Percentiles rank a stretch among this genome's conserved stretches.
Evolutionary conservation across 2,797 vertebrate species (phyloP).

Genomic region (Kryptolebias ocellatus): DNA sequence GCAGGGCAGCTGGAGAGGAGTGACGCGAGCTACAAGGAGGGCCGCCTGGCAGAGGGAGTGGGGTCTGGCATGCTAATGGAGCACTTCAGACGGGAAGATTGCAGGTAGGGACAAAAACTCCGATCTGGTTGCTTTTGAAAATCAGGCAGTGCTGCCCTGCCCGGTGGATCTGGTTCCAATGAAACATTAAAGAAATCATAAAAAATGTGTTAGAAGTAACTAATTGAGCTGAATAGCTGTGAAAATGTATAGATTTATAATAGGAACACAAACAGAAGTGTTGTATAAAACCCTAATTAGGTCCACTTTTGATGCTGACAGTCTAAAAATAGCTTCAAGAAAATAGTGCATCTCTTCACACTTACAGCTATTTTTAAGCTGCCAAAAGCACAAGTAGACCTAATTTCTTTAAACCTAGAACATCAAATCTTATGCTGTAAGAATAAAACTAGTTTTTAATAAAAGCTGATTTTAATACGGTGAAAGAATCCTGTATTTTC

Average conservation of each 20-base stretch:
- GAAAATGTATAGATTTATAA: neutral
- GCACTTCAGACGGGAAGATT: slow-evolving; percentile 28
- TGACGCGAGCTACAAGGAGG: slow-evolving; percentile 29
- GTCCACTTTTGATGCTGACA: neutral
- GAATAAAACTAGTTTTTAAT: too few relatives aligned
- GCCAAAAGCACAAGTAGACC: slow-evolving; percentile 17
- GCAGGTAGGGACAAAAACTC: slow-evolving; percentile 25
- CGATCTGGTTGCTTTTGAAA: slow-evolving; percentile 18
- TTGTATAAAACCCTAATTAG: neutral
- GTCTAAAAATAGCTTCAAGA: neutral
- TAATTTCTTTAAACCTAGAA: slow-evolving; percentile 11
- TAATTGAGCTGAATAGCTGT: neutral
- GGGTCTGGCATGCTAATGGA: slow-evolving; percentile 52
- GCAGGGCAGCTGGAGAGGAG: slow-evolving; percentile 25
- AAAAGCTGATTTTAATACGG: too few relatives aligned
- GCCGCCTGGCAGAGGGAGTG: slow-evolving; percentile 28
- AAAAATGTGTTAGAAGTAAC: neutral
- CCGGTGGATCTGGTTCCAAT: slow-evolving; percentile 18
- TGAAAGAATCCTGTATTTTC: too few relatives aligned
- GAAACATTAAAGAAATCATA: slow-evolving; percentile 1
- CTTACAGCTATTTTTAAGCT: slow-evolving; percentile 13
- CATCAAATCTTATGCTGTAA: too few relatives aligned
- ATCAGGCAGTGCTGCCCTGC: slow-evolving; percentile 21
- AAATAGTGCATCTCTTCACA: neutral
- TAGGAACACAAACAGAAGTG: neutral